These are phyloP conservation scores for Xyrichtys novacula DNA, from an alignment of 2,797 vertebrate species.

Conservation along the genomic window DNA sequence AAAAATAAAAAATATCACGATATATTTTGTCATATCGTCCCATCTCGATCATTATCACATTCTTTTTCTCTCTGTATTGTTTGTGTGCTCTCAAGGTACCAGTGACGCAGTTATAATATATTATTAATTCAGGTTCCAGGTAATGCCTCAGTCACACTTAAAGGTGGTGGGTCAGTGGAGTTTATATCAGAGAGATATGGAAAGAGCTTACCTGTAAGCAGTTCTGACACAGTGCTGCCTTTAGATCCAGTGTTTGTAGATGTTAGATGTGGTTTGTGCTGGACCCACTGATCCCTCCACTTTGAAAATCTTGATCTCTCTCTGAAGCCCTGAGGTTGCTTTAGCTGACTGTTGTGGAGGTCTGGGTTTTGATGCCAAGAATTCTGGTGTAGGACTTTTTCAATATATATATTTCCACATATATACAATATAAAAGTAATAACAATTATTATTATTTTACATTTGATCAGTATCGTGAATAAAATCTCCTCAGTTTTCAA, in stretches of 20 bases:
- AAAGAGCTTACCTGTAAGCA: not conserved
- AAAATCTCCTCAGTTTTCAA: not conserved
- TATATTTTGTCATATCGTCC: too few species aligned
- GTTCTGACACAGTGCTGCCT: constrained; percentile 11
- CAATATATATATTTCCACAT: too few species aligned
- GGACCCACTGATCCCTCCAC: constrained; percentile 44
- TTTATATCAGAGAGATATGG: not conserved
- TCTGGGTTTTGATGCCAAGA: constrained; percentile 31
- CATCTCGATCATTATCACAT: too few species aligned
- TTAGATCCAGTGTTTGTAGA: constrained; percentile 44
- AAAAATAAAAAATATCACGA: too few species aligned
- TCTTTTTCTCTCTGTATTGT: too few species aligned
- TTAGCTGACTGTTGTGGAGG: constrained; percentile 49
- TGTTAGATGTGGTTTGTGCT: constrained; percentile 44
- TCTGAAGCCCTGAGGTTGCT: constrained; percentile 32
- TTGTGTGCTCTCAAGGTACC: too few species aligned
- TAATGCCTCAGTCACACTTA: not conserved
- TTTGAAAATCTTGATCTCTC: constrained; percentile 51
- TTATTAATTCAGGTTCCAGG: not conserved
- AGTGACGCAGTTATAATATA: not conserved
- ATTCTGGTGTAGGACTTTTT: constrained; percentile 9
- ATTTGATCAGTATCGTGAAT: too few species aligned
- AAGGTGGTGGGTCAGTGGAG: not conserved
- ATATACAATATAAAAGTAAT: too few species aligned
- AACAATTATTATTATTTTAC: too few species aligned